phyloP scores from a whole-genome alignment of 2,797 vertebrate genomes.

The Triplophysa bombifrons region DNA sequence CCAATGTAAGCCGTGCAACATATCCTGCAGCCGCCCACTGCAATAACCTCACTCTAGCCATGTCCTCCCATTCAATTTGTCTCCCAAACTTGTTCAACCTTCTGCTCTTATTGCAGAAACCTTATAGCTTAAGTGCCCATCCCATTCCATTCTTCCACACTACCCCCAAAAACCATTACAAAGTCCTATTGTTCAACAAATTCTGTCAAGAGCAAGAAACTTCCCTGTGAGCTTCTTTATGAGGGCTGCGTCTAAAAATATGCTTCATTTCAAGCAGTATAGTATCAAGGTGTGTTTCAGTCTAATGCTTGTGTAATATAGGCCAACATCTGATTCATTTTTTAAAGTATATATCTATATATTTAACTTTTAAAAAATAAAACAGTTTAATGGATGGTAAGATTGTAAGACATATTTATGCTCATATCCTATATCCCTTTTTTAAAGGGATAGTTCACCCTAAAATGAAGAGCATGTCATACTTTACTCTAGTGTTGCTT shows the following conservation, averaged over 20 bases:
- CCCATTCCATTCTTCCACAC: slow-evolving; percentile 8
- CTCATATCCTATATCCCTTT: no score
- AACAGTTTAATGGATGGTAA: no score
- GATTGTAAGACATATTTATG: no score
- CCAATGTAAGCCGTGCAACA: slow-evolving; percentile 40
- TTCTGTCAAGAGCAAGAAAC: background rate
- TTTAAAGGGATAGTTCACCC: no score
- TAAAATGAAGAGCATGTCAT: no score
- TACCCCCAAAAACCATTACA: slow-evolving; percentile 2
- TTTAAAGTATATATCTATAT: no score
- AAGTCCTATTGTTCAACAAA: slow-evolving; percentile 11
- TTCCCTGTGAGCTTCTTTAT: background rate
- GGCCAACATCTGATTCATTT: no score
- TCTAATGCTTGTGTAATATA: background rate
- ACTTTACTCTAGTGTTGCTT: no score
- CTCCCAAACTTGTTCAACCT: slow-evolving; percentile 4
- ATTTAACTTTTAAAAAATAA: no score
- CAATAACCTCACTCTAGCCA: slow-evolving; percentile 43
- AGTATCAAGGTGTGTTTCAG: background rate
- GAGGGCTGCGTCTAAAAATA: background rate
- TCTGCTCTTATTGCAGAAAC: slow-evolving; percentile 55
- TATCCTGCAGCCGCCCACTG: slow-evolving; percentile 40
- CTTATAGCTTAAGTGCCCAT: slow-evolving; percentile 11
- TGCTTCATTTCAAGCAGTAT: background rate
- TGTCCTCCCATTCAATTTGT: slow-evolving; percentile 43